Conservation (phyloP, 2,888 invertebrate species). For the Hypomecis atomaria region DNA sequence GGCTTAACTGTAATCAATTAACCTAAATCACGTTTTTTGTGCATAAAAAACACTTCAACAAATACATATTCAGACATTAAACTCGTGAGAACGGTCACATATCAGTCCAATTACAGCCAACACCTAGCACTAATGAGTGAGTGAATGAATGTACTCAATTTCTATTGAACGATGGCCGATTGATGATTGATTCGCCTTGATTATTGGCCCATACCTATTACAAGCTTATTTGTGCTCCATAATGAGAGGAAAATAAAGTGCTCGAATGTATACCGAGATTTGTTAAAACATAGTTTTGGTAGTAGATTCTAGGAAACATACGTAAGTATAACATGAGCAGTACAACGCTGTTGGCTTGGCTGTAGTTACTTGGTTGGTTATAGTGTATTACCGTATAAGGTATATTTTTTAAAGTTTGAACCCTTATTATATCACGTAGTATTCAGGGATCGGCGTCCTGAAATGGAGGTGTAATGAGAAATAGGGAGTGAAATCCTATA, state of each 20-base stretch:
- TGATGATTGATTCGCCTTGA: conserved; percentile 41
- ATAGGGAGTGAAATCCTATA: no score
- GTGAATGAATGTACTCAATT: conserved; percentile 7
- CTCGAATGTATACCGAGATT: conserved; percentile 43
- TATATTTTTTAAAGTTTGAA: no score
- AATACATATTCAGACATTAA: conserved; percentile 3
- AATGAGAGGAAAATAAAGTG: conserved; percentile 29
- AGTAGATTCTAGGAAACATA: conserved; percentile 49
- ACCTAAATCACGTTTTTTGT: neutral
- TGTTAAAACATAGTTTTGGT: conserved; percentile 53
- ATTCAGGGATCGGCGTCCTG: no score
- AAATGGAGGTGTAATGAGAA: no score
- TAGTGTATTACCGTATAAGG: no score
- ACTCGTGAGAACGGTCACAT: conserved; percentile 11
- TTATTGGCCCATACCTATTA: conserved; percentile 39
- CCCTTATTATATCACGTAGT: no score
- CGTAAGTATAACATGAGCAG: conserved; percentile 13
- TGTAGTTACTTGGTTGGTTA: no score
- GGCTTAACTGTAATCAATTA: no score
- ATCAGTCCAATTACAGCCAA: conserved; percentile 23
- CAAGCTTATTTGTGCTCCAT: conserved; percentile 33
- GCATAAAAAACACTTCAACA: neutral
- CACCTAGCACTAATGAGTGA: conserved; percentile 1
- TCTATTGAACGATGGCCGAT: conserved; percentile 18
- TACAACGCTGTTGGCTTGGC: no score